Percentiles rank a stretch among this genome's conserved stretches.
Conservation (phyloP, 2,797 vertebrate species). For the Distichodus sexfasciatus region DNA sequence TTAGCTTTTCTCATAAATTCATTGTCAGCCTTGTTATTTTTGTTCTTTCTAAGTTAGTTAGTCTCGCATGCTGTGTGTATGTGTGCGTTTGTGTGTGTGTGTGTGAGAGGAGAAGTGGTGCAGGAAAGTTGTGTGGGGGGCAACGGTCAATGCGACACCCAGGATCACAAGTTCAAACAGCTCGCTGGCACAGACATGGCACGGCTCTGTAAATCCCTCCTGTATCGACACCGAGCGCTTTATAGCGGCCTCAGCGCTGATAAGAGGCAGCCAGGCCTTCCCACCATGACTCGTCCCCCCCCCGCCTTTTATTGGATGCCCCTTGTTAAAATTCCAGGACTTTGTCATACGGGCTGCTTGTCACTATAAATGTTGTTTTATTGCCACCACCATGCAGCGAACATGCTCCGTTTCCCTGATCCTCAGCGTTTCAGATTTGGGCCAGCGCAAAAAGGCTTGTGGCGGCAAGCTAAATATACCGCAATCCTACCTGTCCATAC, state of each 20-base stretch:
- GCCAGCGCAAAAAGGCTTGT: no score
- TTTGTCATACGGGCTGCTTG: slow-evolving; percentile 67
- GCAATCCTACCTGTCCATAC: no score
- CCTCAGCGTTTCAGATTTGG: slow-evolving; percentile 38
- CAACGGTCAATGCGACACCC: slow-evolving; percentile 72
- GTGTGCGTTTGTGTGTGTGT: no score
- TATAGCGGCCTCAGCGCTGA: slow-evolving; percentile 66
- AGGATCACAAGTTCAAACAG: slow-evolving; percentile 77
- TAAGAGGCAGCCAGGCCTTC: slow-evolving; percentile 63
- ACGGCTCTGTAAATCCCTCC: slow-evolving; percentile 64
- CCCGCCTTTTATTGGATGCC: slow-evolving; percentile 79
- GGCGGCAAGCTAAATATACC: no score
- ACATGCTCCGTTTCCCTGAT: slow-evolving; percentile 27
- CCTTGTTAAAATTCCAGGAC: slow-evolving; percentile 71
- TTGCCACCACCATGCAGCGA: slow-evolving; percentile 44
- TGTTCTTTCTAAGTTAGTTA: no score
- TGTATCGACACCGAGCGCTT: slow-evolving; percentile 65
- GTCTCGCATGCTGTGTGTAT: no score
- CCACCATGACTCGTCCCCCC: slow-evolving; percentile 63
- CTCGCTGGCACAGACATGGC: slow-evolving; percentile 63
- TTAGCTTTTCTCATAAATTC: no score
- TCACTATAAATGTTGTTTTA: slow-evolving; percentile 69
- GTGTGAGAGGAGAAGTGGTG: no score
- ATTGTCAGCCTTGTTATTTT: no score
- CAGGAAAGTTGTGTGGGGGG: slow-evolving; percentile 57